Percentiles rank a stretch among this genome's conserved stretches.
phyloP scores from a whole-genome alignment of 1,140 invertebrate species.

The Drosophila pandora region DNA sequence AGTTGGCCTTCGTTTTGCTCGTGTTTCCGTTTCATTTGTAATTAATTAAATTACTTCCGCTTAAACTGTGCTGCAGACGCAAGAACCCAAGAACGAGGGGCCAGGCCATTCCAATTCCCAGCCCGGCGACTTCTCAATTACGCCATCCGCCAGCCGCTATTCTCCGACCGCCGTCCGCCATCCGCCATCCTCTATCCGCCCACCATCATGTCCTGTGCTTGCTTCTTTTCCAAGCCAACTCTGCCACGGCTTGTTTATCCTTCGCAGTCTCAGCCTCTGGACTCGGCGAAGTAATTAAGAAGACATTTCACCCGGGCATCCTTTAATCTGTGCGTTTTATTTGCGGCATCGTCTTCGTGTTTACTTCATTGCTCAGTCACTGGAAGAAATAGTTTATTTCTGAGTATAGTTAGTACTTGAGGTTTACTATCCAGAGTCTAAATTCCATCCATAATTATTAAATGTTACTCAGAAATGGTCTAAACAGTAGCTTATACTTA shows the following conservation, averaged over 20 bases:
- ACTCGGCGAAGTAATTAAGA: slow-evolving; percentile 82
- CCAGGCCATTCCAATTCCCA: slow-evolving; percentile 46
- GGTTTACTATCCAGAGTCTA: no score
- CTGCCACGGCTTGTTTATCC: slow-evolving; percentile 35
- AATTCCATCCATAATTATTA: no score
- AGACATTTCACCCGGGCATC: slow-evolving; percentile 82
- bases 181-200: slow-evolving; percentile 3
- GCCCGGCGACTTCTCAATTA: slow-evolving; percentile 76
- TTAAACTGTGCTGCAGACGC: slow-evolving; percentile 72
- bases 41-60: slow-evolving; percentile 84
- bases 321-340: slow-evolving; percentile 83
- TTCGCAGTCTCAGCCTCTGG: slow-evolving; percentile 45
- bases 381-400: slow-evolving; percentile 9
- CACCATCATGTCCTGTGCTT: neutral
- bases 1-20: slow-evolving; percentile 34
- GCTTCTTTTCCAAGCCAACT: neutral
- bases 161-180: slow-evolving; percentile 18
- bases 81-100: slow-evolving; percentile 8
- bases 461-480: no score
- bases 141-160: slow-evolving; percentile 23
- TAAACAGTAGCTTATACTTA: neutral
- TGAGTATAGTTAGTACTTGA: neutral
- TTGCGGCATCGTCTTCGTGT: slow-evolving; percentile 60
- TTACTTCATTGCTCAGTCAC: slow-evolving; percentile 28
- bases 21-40: slow-evolving; percentile 83